Percentiles rank a stretch among this genome's conserved stretches.
These are phyloP conservation scores for Burhinus oedicnemus DNA, from an alignment of 2,113 vertebrate genomes.

Conservation along the genomic window DNA sequence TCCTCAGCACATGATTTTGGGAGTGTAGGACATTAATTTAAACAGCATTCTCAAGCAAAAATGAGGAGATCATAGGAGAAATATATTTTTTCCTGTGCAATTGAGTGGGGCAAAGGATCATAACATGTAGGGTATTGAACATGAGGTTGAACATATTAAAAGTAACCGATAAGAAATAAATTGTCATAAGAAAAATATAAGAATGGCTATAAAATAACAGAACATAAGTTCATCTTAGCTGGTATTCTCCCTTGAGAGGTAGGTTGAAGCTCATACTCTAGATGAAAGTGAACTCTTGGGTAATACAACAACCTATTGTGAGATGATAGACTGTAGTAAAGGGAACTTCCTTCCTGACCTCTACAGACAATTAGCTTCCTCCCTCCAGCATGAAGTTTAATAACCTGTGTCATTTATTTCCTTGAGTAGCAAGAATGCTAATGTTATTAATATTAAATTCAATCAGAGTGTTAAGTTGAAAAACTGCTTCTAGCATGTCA, in stretches of 20 bases:
- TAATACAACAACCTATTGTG: not conserved
- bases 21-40: not conserved
- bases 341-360: constrained; percentile 27
- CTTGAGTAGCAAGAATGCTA: not conserved
- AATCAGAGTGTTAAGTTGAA: not conserved
- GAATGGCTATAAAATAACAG: not conserved
- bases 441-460: constrained; percentile 47
- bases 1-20: not conserved
- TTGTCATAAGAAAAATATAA: not conserved
- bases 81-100: not conserved
- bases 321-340: constrained; percentile 3
- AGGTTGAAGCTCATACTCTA: not conserved
- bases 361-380: constrained; percentile 41
- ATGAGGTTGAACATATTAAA: not conserved
- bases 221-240: not conserved
- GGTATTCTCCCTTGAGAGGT: not conserved
- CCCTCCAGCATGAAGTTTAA: constrained; percentile 34
- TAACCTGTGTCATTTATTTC: constrained; percentile 26
- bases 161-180: not conserved
- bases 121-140: not conserved
- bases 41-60: not conserved
- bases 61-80: not conserved
- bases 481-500: not conserved
- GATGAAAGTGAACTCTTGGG: not conserved
- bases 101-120: not conserved